Evolutionary conservation across 30 jellyfish, hydroid and myxozoan genomes (phyloP).

Genomic region (Catostylus mosaicus): DNA sequence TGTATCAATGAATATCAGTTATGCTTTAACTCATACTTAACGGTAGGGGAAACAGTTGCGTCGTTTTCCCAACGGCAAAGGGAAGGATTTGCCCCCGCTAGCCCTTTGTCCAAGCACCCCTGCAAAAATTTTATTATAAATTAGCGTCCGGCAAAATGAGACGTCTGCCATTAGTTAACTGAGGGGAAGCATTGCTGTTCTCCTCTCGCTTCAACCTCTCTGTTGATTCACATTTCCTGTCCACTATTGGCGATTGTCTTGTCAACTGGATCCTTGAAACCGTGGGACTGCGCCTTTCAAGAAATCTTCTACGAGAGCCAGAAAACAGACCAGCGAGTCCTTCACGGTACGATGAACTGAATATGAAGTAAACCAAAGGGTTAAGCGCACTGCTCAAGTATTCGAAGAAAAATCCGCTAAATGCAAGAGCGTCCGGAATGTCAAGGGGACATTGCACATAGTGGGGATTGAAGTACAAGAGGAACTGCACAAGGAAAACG

Average conservation of each 20-base stretch:
- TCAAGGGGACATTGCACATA: slow-evolving; percentile 50
- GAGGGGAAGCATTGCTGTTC: background rate
- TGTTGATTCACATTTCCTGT: background rate
- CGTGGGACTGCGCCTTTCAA: background rate
- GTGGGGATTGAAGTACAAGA: slow-evolving; percentile 65
- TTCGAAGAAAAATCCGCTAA: slow-evolving; percentile 64
- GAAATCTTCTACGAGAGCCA: background rate
- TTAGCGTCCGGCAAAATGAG: background rate
- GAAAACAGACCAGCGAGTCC: slow-evolving; percentile 49
- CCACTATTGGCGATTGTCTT: background rate
- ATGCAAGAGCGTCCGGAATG: slow-evolving; percentile 46
- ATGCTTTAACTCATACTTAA: too few species aligned
- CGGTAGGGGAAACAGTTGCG: too few species aligned
- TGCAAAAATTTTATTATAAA: background rate
- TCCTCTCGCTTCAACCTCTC: background rate
- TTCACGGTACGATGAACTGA: slow-evolving; percentile 73
- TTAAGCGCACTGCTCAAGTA: slow-evolving; percentile 80
- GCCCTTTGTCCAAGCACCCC: too few species aligned
- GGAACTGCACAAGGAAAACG: slow-evolving; percentile 65
- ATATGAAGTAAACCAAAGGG: slow-evolving; percentile 73
- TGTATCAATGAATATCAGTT: too few species aligned
- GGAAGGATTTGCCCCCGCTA: too few species aligned
- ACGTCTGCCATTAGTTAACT: background rate
- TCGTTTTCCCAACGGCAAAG: too few species aligned
- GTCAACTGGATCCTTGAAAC: slow-evolving; percentile 14